Evolutionary conservation across 2,888 invertebrate genomes (phyloP).

Genomic region (Anthrax anthrax): DNA sequence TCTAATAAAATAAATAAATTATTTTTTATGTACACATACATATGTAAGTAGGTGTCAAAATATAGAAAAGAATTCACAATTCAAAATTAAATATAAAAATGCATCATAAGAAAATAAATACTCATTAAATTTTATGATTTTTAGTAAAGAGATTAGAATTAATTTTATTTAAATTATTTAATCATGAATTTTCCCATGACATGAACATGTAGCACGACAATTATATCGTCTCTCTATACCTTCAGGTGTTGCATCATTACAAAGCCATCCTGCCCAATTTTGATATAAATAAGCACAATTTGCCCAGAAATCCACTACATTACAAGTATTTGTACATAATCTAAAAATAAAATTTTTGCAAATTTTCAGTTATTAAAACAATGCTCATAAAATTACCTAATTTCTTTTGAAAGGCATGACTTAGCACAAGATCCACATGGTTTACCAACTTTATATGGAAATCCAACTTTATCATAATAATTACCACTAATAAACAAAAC

Average conservation of each 20-base stretch:
- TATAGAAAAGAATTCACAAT: too few relatives aligned
- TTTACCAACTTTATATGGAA: slow-evolving; percentile 51
- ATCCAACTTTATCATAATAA: slow-evolving; percentile 42
- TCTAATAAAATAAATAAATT: too few relatives aligned
- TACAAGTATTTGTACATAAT: slow-evolving; percentile 62
- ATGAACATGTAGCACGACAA: slow-evolving; percentile 62
- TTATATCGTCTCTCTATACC: slow-evolving; percentile 37
- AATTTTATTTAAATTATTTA: background rate
- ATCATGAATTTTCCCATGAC: slow-evolving; percentile 42
- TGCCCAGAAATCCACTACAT: slow-evolving; percentile 51
- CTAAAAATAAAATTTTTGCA: slow-evolving; percentile 3
- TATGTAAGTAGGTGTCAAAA: too few relatives aligned
- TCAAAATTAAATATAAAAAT: too few relatives aligned
- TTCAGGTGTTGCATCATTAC: slow-evolving; percentile 38
- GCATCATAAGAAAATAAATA: too few relatives aligned
- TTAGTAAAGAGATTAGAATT: background rate
- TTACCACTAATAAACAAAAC: slow-evolving; percentile 46
- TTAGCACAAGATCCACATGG: slow-evolving; percentile 52
- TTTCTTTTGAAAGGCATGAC: slow-evolving; percentile 43
- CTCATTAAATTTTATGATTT: background rate
- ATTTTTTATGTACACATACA: too few relatives aligned
- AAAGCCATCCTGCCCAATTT: slow-evolving; percentile 46
- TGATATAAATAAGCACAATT: slow-evolving; percentile 52
- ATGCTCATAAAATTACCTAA: slow-evolving; percentile 8
- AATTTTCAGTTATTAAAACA: background rate